Evolutionary conservation across 2,113 vertebrate species (phyloP).

Genomic region (Atractosteus spatula): DNA sequence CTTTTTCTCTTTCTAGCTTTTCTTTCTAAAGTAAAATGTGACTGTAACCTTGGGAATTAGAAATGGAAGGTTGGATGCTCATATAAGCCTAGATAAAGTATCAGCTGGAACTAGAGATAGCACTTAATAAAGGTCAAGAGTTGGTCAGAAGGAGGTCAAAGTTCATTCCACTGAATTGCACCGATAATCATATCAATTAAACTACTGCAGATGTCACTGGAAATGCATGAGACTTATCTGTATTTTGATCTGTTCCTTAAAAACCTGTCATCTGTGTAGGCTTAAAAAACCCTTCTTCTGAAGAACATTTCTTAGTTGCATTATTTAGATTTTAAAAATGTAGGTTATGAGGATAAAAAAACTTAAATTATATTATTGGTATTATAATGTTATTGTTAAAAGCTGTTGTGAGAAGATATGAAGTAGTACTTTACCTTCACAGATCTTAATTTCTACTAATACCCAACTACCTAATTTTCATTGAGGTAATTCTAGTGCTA

Average conservation of each 20-base stretch:
- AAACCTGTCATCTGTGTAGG: too few species aligned
- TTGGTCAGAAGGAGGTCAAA: not conserved
- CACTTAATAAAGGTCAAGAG: not conserved
- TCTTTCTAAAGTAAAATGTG: not conserved
- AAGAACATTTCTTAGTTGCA: too few species aligned
- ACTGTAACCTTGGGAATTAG: not conserved
- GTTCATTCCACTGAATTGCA: not conserved
- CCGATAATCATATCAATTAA: not conserved
- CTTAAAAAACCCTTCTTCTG: too few species aligned
- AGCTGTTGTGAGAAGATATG: too few species aligned
- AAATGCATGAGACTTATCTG: not conserved
- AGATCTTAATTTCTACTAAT: too few species aligned
- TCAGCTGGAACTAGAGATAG: not conserved
- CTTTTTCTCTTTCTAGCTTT: not conserved
- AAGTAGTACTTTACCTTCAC: too few species aligned
- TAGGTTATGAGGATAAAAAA: too few species aligned
- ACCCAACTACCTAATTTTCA: too few species aligned
- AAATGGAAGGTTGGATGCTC: not conserved
- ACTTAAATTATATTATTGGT: too few species aligned
- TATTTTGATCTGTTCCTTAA: not conserved
- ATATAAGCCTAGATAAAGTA: not conserved
- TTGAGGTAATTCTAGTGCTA: too few species aligned
- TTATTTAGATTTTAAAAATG: too few species aligned
- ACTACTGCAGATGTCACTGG: not conserved
- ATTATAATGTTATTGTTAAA: too few species aligned